Evolutionary conservation across 2,113 vertebrate genomes (phyloP), one percentile per base, ranked within the genome.

Genomic region (Oophaga pumilio): DNA sequence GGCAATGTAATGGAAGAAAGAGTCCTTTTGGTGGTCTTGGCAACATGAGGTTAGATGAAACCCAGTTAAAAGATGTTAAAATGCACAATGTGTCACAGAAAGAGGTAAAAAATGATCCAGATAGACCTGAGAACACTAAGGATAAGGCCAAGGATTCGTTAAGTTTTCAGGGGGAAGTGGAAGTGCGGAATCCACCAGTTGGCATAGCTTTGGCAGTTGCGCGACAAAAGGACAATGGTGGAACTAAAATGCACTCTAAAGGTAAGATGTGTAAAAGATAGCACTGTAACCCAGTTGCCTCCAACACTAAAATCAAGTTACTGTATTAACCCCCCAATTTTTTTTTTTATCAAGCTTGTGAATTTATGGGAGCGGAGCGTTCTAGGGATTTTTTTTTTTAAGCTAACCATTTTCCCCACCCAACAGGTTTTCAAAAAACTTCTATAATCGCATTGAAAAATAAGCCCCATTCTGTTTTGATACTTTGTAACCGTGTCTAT

Each of bases 131-230:
- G 90, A 97, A 97, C 8, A 94, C 97, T 89, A 98, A 98, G 90
- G 96, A 97, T 0, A 97, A 98, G 0, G 95, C 96, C 22, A 94
- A 97, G 0, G 98, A 97, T 83, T 93, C 93, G 88, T 93, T 94
- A 0, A 93, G 94, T 22, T 92, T 94, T 49, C 96, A 99, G 92
- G 97, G 95, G 0, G 98, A 99, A 83, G 96, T 95, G 0, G 98
- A 99, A 91, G 97, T 99, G 50, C 95, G 98, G 14, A 97, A 99
- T 89, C 96, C 98, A 0, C 98, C 98, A 0, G 98, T 99, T 0
- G 98, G 98, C 87, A 99, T 99, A 0, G 98, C 98, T 0, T 98
- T 99, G 80, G 98, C 98, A 0, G 97, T 99, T 89, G 98, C 98
- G 22, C 94, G 98, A 10, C 98, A 99, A 91, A 96, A 97, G 90